A percentile compares a stretch with the other conserved stretches of the same genome.
Evolutionary conservation across 2,888 invertebrate genomes (phyloP).

Genomic region (Sialis lutaria): DNA sequence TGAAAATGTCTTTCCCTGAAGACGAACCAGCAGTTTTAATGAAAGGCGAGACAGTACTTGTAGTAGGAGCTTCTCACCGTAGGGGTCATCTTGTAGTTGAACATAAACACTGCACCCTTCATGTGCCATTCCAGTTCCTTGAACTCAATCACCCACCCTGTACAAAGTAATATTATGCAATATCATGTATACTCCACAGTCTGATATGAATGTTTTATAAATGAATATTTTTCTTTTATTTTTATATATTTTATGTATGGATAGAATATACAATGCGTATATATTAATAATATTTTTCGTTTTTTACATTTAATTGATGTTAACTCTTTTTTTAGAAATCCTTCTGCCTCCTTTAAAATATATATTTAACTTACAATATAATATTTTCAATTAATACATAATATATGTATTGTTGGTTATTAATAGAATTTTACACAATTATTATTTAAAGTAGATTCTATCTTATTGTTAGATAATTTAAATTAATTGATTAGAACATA

Average conservation of each 20-base stretch:
- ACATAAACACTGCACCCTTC: constrained; percentile 47
- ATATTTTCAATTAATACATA: too few species aligned
- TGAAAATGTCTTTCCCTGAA: constrained; percentile 79
- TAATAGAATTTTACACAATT: too few species aligned
- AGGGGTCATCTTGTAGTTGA: constrained; percentile 80
- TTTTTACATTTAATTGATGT: too few species aligned
- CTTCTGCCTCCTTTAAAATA: too few species aligned
- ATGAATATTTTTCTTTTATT: not conserved
- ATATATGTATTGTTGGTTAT: too few species aligned
- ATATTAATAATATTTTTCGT: too few species aligned
- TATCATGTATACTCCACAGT: not conserved
- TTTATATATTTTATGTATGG: not conserved
- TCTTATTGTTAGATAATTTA: too few species aligned
- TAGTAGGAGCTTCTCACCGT: constrained; percentile 70
- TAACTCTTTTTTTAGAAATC: too few species aligned
- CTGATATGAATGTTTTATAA: not conserved
- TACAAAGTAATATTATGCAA: constrained; percentile 2
- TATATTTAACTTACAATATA: too few species aligned
- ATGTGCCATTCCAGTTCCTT: constrained; percentile 71
- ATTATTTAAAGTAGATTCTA: too few species aligned
- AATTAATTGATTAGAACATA: too few species aligned
- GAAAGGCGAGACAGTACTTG: constrained; percentile 75
- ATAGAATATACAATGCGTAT: not conserved
- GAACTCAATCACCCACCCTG: constrained; percentile 38
- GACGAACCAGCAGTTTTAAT: constrained; percentile 37